Evolutionary conservation across 2,888 invertebrate genomes (phyloP), one percentile per base, ranked within the genome.

Genomic region (Ptilodon capucinus): DNA sequence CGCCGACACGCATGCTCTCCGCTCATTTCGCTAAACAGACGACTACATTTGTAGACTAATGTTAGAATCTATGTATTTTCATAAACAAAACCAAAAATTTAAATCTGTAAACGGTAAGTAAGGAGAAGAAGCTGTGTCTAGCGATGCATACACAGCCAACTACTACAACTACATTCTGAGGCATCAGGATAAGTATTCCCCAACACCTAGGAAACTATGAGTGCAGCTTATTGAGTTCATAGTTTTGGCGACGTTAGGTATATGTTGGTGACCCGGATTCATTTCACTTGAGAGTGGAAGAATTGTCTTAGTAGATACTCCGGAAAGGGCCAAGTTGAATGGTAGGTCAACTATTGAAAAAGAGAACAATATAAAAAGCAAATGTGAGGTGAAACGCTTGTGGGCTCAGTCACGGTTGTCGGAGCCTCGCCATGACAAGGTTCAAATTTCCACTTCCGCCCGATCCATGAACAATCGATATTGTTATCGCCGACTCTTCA

Each of bases 371-470:
- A 76, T 74, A 74, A 74, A 40, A 65, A 67, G 66, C 76, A 81
- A 83, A 82, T 80, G 76, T 79, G 74, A 76, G 75, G 74, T 79
- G 76, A 76, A 81, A 75, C 79, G 78, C 81, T 83, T 82, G 82
- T 83, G 80, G 81, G 78, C 72, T 81, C 81, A 78, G 86, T 89
- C 86, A 87, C 86, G 87, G 84, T 68, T 69, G 66, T 84, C 77
- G 73, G 72, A 74, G 75, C 75, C 71, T 71, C 78, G 69, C 74
- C 79, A 78, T 84, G 79, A 76, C 80, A 74, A 79, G 81, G 81
- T 76, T 88, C 81, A 80, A 84, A 86, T 88, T 87, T 81, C 83
- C 74, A 86, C 85, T 84, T 88, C 88, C 88, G 87, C 72, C 70
- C 71, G 71, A 76, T 76, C 76, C 76, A 79, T 81, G 79, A 82